Evolutionary conservation across 2,113 vertebrate genomes (phyloP).

Genomic region (Otis tarda): DNA sequence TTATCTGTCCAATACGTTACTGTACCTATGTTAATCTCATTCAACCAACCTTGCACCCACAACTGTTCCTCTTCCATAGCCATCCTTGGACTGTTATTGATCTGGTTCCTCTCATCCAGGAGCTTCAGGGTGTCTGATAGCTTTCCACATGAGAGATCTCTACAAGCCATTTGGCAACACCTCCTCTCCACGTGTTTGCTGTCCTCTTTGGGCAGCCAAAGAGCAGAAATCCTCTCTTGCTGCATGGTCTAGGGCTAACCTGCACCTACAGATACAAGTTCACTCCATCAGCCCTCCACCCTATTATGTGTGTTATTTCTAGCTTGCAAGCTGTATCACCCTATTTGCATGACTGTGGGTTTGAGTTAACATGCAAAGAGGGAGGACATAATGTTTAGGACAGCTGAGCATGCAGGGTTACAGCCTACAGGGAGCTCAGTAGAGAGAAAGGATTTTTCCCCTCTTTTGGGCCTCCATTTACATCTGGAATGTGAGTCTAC

Average conservation of each 20-base stretch:
- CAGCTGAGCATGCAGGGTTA: background rate
- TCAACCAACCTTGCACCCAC: background rate
- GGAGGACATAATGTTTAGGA: background rate
- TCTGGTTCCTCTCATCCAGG: background rate
- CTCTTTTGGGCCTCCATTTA: background rate
- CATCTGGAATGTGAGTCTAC: background rate
- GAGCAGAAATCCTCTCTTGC: background rate
- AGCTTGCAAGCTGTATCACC: background rate
- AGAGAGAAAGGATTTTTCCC: background rate
- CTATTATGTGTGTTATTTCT: accelerated
- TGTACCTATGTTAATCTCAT: background rate
- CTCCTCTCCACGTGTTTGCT: background rate
- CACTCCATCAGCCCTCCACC: background rate
- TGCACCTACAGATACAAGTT: background rate
- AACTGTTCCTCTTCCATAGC: background rate
- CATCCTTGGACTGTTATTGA: background rate
- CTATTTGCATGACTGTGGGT: background rate
- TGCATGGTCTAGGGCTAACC: background rate
- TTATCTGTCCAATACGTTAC: background rate
- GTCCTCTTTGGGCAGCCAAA: background rate
- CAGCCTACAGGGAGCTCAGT: background rate
- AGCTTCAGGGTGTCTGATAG: background rate
- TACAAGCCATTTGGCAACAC: background rate
- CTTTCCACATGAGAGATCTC: background rate
- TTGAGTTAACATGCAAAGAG: background rate